A percentile compares a stretch with the other conserved stretches of the same genome.
These are phyloP conservation scores for Solea solea DNA, from an alignment of 2,113 vertebrate genomes.

Conservation along the genomic window DNA sequence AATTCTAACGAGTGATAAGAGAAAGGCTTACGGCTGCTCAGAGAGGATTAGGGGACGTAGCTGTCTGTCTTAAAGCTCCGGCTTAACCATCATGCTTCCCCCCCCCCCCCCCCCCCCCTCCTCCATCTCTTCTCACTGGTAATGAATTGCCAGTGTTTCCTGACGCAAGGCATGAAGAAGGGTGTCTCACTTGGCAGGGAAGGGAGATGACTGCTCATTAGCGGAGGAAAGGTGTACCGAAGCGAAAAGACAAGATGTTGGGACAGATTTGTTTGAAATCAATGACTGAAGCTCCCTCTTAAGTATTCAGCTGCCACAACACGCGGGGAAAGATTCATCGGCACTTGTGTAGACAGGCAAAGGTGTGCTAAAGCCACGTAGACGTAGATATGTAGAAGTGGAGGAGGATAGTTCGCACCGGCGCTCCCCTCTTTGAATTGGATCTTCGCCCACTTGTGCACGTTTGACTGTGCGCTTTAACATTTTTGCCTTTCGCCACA, in stretches of 20 bases:
- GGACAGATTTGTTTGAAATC: constrained; percentile 69
- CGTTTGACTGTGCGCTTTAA: constrained; percentile 37
- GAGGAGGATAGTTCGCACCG: not conserved
- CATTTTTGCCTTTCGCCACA: constrained; percentile 47
- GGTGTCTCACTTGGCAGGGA: constrained; percentile 63
- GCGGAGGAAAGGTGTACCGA: constrained; percentile 65
- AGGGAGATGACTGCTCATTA: constrained; percentile 74
- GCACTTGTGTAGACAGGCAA: too few relatives aligned
- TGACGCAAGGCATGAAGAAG: constrained; percentile 68
- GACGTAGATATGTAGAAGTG: not conserved
- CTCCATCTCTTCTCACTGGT: constrained; percentile 49
- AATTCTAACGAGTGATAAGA: constrained; percentile 83
- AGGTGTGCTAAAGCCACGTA: constrained; percentile 17
- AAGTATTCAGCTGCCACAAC: constrained; percentile 50
- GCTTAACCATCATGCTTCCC: constrained; percentile 75
- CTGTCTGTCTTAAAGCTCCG: constrained; percentile 78
- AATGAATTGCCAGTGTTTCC: constrained; percentile 72
- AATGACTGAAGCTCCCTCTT: constrained; percentile 54
- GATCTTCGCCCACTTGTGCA: constrained; percentile 2
- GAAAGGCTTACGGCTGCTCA: constrained; percentile 80
- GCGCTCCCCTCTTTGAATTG: constrained; percentile 3
- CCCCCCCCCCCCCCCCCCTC: constrained; percentile 19
- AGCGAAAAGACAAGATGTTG: constrained; percentile 58
- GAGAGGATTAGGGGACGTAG: constrained; percentile 78
- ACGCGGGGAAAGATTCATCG: constrained; percentile 42